Conservation (phyloP, 1,140 invertebrate genomes). For the Drosophila oshimai region DNA sequence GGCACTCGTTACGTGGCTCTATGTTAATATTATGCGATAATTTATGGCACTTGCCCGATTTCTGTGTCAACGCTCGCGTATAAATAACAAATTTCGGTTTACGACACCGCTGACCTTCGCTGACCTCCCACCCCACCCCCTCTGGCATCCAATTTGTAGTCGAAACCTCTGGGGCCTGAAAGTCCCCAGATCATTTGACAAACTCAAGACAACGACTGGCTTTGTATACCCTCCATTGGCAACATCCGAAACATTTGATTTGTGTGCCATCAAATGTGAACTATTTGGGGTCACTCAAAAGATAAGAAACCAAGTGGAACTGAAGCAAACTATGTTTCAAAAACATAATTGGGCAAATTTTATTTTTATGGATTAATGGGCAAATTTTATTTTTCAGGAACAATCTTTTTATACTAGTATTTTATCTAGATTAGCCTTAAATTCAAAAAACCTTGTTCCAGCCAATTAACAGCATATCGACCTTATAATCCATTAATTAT, state of each 20-base stretch:
- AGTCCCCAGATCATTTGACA: conserved; percentile 43
- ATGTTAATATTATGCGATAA: conserved; percentile 58
- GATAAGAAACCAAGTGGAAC: conserved; percentile 21
- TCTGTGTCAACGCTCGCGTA: conserved; percentile 56
- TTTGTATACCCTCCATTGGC: conserved; percentile 13
- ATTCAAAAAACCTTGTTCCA: no score
- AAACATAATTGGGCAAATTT: not conserved
- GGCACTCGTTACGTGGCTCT: conserved; percentile 43
- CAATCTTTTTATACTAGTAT: no score
- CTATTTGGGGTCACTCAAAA: conserved; percentile 2
- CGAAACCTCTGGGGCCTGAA: conserved; percentile 5
- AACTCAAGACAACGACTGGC: conserved; percentile 13
- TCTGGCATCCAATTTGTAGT: conserved; percentile 23
- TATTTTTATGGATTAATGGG: no score
- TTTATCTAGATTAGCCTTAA: no score
- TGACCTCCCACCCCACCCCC: conserved; percentile 26
- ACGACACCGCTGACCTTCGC: conserved; percentile 64
- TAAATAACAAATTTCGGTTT: conserved; percentile 72
- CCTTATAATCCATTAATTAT: no score
- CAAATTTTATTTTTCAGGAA: no score
- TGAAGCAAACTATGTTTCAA: not conserved
- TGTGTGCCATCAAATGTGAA: conserved; percentile 42
- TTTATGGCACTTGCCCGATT: conserved; percentile 67
- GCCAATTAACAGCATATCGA: no score
- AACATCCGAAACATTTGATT: conserved; percentile 40